These are phyloP conservation scores for Heliconius ethilla DNA, from an alignment of 2,888 invertebrate genomes.

Conservation along the genomic window DNA sequence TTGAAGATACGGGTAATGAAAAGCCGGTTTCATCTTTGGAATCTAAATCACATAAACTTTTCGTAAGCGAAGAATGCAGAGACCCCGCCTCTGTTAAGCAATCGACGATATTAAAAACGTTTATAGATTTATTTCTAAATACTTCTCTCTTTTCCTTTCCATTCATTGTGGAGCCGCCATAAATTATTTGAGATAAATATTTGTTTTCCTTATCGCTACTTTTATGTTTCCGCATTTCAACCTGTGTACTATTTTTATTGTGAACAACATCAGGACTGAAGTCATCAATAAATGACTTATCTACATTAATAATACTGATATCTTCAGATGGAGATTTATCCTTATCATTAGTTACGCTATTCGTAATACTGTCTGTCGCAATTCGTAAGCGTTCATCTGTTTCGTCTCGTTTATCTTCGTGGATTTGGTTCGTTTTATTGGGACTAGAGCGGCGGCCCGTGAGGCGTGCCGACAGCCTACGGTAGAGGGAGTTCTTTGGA, in stretches of 20 bases:
- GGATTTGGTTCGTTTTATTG: constrained; percentile 50
- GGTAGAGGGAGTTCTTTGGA: constrained; percentile 76
- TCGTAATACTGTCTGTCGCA: constrained; percentile 65
- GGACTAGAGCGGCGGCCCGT: constrained; percentile 67
- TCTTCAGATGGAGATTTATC: constrained; percentile 59
- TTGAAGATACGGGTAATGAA: constrained; percentile 64
- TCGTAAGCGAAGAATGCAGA: constrained; percentile 73
- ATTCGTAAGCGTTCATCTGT: constrained; percentile 64
- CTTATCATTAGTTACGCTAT: constrained; percentile 56
- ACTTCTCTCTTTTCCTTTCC: constrained; percentile 75
- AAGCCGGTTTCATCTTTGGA: constrained; percentile 69
- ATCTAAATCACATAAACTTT: constrained; percentile 76
- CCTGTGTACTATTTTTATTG: constrained; percentile 56
- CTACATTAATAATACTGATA: constrained; percentile 67
- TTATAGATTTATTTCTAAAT: constrained; percentile 77
- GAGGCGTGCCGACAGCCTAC: constrained; percentile 74
- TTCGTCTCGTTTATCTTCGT: constrained; percentile 55
- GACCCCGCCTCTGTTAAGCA: constrained; percentile 73
- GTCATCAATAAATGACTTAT: constrained; percentile 64
- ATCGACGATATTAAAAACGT: constrained; percentile 76
- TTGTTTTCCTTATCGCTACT: constrained; percentile 72
- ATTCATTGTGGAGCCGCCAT: constrained; percentile 58
- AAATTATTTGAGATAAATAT: constrained; percentile 58
- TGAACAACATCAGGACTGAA: constrained; percentile 55
- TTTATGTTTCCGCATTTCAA: constrained; percentile 62